Conservation (phyloP, 2,113 vertebrate species). For the Menura novaehollandiae region DNA sequence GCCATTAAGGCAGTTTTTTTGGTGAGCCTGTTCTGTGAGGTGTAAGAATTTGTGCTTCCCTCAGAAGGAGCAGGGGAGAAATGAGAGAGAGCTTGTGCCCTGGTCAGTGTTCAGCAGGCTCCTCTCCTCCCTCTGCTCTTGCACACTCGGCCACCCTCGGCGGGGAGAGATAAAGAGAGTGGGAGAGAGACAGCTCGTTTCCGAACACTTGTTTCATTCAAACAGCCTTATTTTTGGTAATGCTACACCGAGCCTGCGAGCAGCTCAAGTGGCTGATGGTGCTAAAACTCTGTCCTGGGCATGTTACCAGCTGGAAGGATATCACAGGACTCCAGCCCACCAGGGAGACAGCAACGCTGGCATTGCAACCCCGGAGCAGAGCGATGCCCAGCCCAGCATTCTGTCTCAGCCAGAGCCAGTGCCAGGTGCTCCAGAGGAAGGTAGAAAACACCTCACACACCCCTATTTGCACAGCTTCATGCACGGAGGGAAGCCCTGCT, state of each 20-base stretch:
- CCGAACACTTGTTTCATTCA: conserved; percentile 41
- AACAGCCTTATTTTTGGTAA: conserved; percentile 15
- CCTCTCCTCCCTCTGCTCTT: background rate
- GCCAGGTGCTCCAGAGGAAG: background rate
- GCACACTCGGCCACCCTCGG: background rate
- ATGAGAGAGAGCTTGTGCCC: background rate
- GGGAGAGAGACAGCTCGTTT: background rate
- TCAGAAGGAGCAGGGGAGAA: background rate
- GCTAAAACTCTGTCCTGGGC: conserved; percentile 53
- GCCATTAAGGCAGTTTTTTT: background rate
- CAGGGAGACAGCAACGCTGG: background rate
- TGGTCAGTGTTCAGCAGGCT: background rate
- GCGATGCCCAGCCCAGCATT: background rate
- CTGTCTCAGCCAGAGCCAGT: background rate
- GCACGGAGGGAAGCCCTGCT: background rate
- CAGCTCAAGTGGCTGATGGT: background rate
- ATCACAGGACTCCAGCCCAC: conserved; percentile 13
- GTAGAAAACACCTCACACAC: background rate
- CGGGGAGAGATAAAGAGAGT: background rate
- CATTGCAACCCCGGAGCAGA: background rate
- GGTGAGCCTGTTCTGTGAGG: background rate
- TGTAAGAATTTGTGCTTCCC: background rate
- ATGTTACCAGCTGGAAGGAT: conserved; percentile 39
- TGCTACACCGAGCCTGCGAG: background rate
- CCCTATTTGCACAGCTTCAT: accelerated